Base-by-base conservation (phyloP, 2,888 invertebrate species). In the Phlogophora meticulosa region DNA sequence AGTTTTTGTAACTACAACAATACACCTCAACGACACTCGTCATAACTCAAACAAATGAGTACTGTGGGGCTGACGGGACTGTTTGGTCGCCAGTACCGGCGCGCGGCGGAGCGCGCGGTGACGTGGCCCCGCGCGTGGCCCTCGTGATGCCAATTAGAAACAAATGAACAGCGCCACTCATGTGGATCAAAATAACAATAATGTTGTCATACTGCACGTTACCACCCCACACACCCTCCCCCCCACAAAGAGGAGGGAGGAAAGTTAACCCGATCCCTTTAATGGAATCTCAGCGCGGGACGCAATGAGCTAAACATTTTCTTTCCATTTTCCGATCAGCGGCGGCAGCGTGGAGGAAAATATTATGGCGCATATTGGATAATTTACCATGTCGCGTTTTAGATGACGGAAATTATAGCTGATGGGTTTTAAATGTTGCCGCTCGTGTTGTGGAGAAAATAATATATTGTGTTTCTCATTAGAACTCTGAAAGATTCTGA, bases 241-340 rank as follows among this genome's bases (percentile, higher is more conserved):
- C 45, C 9, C 20, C 28, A 13, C 1, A 15, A 7, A n/a, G 9
- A 22, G 10, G 45, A n/a, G 13, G 28, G 9, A 46, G 7, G 49
- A n/a, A n/a, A 55, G 43, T 46, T 76, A 76, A 76, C 72, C 56
- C 55, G 61, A 75, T 76, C 61, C 45, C 34, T 76, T 72, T 76
- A 76, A 76, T 76, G 72, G 75, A 76, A 76, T 72, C 51, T 62
- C 34, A 36, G 55, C 55, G 72, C 46, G 48, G 70, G 57, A 40
- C 15, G 52, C 40, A 43, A 51, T 46, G 53, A 42, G 53, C 61
- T 58, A 72, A 77, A 72, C 59, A 67, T 76, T 76, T 76, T 76
- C 75, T 76, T 76, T 72, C 53, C 61, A 76, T 76, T 67, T 76
- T 72, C 72, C 77, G 51, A 72, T 72, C 46, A 59, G 55, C 43